phyloP scores from a whole-genome alignment of 1,140 invertebrate species.

The Hesperophylax magnus region DNA sequence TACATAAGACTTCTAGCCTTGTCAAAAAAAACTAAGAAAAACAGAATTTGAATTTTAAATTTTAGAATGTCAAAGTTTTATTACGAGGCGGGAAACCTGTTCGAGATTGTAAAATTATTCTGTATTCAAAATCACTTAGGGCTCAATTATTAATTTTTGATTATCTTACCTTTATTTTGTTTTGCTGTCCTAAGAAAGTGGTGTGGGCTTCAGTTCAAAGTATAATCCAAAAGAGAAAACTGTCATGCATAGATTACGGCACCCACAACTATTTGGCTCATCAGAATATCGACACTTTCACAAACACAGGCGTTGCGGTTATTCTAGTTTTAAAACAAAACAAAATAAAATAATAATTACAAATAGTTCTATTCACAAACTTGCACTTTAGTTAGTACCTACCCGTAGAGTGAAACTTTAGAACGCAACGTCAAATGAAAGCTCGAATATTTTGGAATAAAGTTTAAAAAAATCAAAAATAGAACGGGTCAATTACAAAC shows the following conservation, averaged over 20 bases:
- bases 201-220: not conserved
- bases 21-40: not conserved
- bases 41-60: conserved; percentile 10
- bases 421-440: not conserved
- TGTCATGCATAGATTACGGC: conserved; percentile 18
- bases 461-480: conserved; percentile 16
- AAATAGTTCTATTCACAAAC: not conserved
- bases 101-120: not conserved
- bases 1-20: too few species aligned
- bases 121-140: not conserved
- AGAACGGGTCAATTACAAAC: not conserved
- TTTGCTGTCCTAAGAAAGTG: not conserved
- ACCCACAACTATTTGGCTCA: conserved; percentile 13
- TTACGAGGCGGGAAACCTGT: conserved; percentile 11
- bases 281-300: conserved; percentile 2
- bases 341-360: not conserved
- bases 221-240: conserved; percentile 28
- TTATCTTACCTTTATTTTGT: not conserved
- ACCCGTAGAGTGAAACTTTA: too few species aligned
- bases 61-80: conserved; percentile 19
- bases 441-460: not conserved
- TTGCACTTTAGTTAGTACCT: not conserved
- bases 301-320: not conserved
- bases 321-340: not conserved
- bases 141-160: not conserved